Conservation (phyloP, 2,888 invertebrate species). For the Harpalus rufipes region DNA sequence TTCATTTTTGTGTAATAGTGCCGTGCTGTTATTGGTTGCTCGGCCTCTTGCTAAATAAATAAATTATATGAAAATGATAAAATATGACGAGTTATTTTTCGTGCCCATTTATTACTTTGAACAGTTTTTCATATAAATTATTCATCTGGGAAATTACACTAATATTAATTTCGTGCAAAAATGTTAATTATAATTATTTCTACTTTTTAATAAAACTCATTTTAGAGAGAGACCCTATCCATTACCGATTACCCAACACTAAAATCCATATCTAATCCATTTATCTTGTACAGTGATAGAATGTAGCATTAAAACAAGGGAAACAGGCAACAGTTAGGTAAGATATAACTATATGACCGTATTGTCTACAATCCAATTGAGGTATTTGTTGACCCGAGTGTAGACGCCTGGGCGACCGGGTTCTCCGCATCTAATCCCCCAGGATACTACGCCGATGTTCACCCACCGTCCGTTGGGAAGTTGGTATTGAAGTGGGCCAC, state of each 20-base stretch:
- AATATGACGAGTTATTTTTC: no score
- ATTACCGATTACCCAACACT: background rate
- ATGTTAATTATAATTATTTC: background rate
- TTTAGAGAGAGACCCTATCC: background rate
- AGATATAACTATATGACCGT: slow-evolving; percentile 71
- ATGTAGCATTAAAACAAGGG: background rate
- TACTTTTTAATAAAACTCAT: background rate
- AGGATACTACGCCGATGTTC: slow-evolving; percentile 89
- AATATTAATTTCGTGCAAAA: background rate
- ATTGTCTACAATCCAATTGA: slow-evolving; percentile 83
- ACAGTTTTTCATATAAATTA: background rate
- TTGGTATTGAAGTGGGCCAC: slow-evolving; percentile 89
- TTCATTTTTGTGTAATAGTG: no score
- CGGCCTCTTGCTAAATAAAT: no score
- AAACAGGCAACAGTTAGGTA: background rate
- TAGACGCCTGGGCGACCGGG: slow-evolving; percentile 89
- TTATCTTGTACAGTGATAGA: background rate
- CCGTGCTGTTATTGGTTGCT: no score
- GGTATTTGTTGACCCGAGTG: slow-evolving; percentile 84
- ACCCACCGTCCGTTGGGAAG: slow-evolving; percentile 88
- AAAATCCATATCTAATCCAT: background rate
- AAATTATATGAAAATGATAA: no score
- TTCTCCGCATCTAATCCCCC: slow-evolving; percentile 91
- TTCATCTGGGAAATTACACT: background rate
- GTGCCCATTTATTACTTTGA: background rate